Conservation (phyloP, 35 echinoderm and acorn worm species). For the Stichopus chloronotus region DNA sequence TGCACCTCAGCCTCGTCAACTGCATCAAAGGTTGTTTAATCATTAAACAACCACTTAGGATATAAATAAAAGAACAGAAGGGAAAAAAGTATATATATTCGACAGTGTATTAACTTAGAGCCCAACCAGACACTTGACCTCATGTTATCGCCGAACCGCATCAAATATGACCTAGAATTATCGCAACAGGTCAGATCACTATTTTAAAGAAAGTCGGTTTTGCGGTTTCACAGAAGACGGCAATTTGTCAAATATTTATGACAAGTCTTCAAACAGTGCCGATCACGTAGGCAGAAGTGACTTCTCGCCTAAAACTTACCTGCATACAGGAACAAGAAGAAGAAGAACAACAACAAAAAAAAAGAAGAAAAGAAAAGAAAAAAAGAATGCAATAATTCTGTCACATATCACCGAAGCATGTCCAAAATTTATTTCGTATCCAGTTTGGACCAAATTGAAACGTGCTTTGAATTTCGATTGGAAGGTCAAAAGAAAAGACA, state of each 20-base stretch:
- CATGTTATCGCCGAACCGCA: background rate
- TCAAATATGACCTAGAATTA: slow-evolving; percentile 6
- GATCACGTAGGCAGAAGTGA: background rate
- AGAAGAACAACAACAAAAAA: too few species aligned
- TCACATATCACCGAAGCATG: too few species aligned
- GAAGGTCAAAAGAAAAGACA: too few species aligned
- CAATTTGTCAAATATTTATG: slow-evolving; percentile 18
- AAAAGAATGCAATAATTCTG: too few species aligned
- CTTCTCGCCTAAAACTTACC: too few species aligned
- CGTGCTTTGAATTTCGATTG: too few species aligned
- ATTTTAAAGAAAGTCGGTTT: background rate
- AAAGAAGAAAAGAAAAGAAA: too few species aligned
- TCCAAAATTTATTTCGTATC: too few species aligned
- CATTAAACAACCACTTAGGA: background rate
- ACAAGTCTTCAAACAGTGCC: background rate
- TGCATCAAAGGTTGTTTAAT: background rate
- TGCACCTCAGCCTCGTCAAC: background rate
- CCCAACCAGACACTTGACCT: background rate
- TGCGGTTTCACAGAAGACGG: background rate
- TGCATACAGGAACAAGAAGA: too few species aligned
- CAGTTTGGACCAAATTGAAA: too few species aligned
- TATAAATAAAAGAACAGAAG: background rate
- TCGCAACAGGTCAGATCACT: background rate
- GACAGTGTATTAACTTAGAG: background rate
- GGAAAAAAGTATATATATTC: background rate